Evolutionary conservation across 2,888 invertebrate species (phyloP).

Genomic region (Ophioninae sp.): DNA sequence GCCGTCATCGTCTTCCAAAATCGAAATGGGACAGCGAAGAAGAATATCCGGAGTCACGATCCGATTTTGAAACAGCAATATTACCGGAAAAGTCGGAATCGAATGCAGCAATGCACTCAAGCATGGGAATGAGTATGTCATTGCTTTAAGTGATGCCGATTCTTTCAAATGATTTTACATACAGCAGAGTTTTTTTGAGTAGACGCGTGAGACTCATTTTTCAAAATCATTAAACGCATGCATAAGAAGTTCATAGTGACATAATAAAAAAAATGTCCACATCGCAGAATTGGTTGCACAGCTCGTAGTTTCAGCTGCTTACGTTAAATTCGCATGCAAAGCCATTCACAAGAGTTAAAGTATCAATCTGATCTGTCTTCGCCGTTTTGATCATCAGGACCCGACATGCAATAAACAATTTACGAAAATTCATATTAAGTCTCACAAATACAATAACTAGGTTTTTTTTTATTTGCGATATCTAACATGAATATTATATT

Average conservation of each 20-base stretch:
- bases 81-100: conserved; percentile 32
- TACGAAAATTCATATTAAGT: no score
- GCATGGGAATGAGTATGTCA: conserved; percentile 43
- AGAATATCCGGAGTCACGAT: conserved; percentile 59
- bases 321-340: neutral
- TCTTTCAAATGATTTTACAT: neutral
- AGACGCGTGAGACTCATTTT: neutral
- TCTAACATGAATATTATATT: neutral
- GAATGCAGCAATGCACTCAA: conserved; percentile 4
- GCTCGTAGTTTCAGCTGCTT: neutral
- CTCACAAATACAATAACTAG: no score
- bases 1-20: conserved; percentile 71
- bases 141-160: neutral
- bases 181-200: neutral
- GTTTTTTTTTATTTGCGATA: no score
- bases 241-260: neutral
- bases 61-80: conserved; percentile 25
- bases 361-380: neutral
- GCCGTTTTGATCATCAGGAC: neutral
- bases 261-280: neutral
- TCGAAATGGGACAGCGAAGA: conserved; percentile 79
- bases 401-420: neutral
- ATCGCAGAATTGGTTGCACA: neutral
- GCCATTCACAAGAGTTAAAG: neutral
- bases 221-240: neutral